phyloP scores from a whole-genome alignment of 2,113 vertebrate genomes.

The Sturnira hondurensis region DNA sequence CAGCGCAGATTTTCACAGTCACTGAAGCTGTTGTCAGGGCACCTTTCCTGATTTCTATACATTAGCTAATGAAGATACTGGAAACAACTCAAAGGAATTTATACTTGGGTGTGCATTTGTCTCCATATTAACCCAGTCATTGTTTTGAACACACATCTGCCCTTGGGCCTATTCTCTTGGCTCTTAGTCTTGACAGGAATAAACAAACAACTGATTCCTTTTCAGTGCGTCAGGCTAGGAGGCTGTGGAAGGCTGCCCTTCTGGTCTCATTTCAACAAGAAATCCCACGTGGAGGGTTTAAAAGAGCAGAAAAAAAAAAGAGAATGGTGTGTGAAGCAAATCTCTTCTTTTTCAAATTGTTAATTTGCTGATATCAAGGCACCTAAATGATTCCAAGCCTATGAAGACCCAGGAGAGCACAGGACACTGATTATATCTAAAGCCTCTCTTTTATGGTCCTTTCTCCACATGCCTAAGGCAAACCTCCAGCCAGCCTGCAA shows the following conservation, averaged over 20 bases:
- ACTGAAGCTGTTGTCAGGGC: slow-evolving; percentile 61
- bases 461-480: neutral
- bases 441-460: neutral
- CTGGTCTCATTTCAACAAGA: slow-evolving; percentile 60
- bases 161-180: slow-evolving; percentile 37
- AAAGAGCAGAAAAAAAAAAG: slow-evolving; percentile 30
- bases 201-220: slow-evolving; percentile 63
- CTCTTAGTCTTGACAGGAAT: slow-evolving; percentile 54
- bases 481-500: neutral
- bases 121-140: slow-evolving; percentile 60
- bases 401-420: neutral
- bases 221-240: slow-evolving; percentile 41
- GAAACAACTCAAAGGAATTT: slow-evolving; percentile 62
- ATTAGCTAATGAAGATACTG: slow-evolving; percentile 58
- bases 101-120: slow-evolving; percentile 52
- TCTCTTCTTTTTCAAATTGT: slow-evolving; percentile 24
- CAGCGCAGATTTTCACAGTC: slow-evolving; percentile 45
- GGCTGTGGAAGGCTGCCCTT: slow-evolving; percentile 49
- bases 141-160: slow-evolving; percentile 63
- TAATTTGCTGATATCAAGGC: slow-evolving; percentile 41
- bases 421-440: neutral
- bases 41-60: slow-evolving; percentile 49
- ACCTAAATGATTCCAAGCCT: neutral
- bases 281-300: slow-evolving; percentile 44
- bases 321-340: neutral